Base-by-base conservation (phyloP, 2,888 invertebrate species). In the Nasonia oneida region DNA sequence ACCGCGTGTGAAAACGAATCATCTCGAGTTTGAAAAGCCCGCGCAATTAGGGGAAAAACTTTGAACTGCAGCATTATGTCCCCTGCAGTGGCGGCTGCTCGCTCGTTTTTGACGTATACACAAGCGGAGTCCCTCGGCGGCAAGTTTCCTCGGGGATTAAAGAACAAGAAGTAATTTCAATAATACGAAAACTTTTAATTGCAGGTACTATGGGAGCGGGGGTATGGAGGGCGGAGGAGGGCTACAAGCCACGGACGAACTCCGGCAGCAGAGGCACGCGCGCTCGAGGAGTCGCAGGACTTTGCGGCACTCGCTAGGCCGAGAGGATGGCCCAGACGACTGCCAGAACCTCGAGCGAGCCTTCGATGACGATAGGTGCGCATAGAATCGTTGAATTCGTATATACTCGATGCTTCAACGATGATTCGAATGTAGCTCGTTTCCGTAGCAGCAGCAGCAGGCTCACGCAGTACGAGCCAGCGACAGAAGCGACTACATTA, bases 151-250 rank as follows among this genome's bases (percentile, higher is more conserved):
- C 37, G 0, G 23, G 39, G 71, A 83, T 83, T 78, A 78, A 77
- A 77, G 53, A 53, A 53, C 37, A 18, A n/a, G 67, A n/a, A 37
- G 53, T 47, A 70, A 70, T 82, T 76, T 70, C 47, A 82, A 76
- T 82, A 61, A 82, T 53, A 39, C n/a, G 76, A 76, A 81, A 76
- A 81, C 42, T 77, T 81, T 83, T 53, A 50, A 82, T 87, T 83
- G 67, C 89, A 93, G 93, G 90, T 93, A 93, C 93, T 93, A 93
- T 93, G 93, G 93, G 93, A 93, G 91, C 92, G 91, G 93, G 91
- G 93, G 93, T 89, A 93, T 93, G 93, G 93, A 91, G 93, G 93
- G 91, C 92, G 93, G 93, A 92, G 93, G 93, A 93, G 93, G 93
- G 93, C 93, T 91, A 91, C 92, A 91, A 90, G 93, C 93, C 92